phyloP scores from a whole-genome alignment of 2,888 invertebrate species.

The Hololepta plana region DNA sequence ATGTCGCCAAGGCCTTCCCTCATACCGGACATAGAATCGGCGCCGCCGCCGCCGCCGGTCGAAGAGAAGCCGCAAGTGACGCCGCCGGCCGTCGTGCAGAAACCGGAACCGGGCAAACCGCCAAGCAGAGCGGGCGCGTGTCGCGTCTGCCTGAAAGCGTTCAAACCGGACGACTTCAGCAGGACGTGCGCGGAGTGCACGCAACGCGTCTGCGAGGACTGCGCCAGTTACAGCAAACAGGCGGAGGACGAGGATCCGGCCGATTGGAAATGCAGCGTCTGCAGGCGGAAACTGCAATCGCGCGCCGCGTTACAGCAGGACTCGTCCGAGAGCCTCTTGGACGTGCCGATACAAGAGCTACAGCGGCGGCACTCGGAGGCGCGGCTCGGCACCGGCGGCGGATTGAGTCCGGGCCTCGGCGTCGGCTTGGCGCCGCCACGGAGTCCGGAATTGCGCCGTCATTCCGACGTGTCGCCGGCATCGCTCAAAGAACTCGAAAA shows the following conservation, averaged over 20 bases:
- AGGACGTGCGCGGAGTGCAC: constrained; percentile 80
- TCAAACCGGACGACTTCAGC: constrained; percentile 76
- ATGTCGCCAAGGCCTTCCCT: constrained; percentile 46
- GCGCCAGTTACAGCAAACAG: constrained; percentile 74
- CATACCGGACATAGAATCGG: constrained; percentile 30
- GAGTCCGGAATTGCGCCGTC: constrained; percentile 63
- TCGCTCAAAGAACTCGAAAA: constrained; percentile 78
- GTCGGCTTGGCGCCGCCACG: constrained; percentile 64
- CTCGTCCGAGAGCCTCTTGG: constrained; percentile 68
- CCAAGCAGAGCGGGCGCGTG: constrained; percentile 62
- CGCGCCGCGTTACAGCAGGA: constrained; percentile 60
- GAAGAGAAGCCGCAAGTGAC: constrained; percentile 24
- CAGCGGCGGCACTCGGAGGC: constrained; percentile 70
- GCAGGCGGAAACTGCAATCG: constrained; percentile 60
- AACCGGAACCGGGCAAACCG: constrained; percentile 49
- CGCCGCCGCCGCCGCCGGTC: constrained; percentile 21
- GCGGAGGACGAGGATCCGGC: constrained; percentile 71
- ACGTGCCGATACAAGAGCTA: constrained; percentile 61
- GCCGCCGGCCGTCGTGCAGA: constrained; percentile 25
- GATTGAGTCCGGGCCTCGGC: constrained; percentile 31
- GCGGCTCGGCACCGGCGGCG: constrained; percentile 40
- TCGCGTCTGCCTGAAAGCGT: constrained; percentile 71
- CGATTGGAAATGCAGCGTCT: constrained; percentile 80
- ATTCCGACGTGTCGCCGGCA: constrained; percentile 76
- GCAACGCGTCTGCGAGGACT: constrained; percentile 83